Evolutionary conservation across 2,113 vertebrate genomes (phyloP).

Genomic region (Tachycineta bicolor): DNA sequence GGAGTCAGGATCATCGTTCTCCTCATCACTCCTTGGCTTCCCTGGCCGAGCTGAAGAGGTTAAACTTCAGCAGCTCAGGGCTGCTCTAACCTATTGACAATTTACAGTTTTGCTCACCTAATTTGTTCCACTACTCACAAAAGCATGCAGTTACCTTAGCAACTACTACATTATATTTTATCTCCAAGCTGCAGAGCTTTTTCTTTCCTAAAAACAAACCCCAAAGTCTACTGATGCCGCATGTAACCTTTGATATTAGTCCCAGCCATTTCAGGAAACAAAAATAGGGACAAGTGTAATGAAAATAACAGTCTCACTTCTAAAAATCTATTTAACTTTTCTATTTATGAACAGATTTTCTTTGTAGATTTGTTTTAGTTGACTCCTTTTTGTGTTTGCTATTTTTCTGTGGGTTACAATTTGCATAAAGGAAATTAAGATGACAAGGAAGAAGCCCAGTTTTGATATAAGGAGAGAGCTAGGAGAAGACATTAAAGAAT

Average conservation of each 20-base stretch:
- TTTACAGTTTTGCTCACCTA: conserved; percentile 74
- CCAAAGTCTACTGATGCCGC: conserved; percentile 26
- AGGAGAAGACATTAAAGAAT: not conserved
- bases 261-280: conserved; percentile 23
- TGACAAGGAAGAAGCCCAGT: not conserved
- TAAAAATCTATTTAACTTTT: not conserved
- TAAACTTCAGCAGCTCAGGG: conserved; percentile 24
- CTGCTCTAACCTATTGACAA: conserved; percentile 56
- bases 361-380: not conserved
- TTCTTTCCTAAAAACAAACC: conserved; percentile 55
- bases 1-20: not conserved
- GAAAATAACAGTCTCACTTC: not conserved
- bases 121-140: conserved; percentile 74
- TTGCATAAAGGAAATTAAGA: conserved; percentile 29
- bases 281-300: not conserved
- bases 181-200: conserved; percentile 72
- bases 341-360: conserved; percentile 12
- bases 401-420: not conserved
- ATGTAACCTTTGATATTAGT: conserved; percentile 26
- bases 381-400: not conserved
- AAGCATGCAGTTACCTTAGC: conserved; percentile 74
- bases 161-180: conserved; percentile 76
- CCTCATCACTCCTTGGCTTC: not conserved
- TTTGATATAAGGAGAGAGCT: not conserved
- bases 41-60: not conserved